phyloP scores from a whole-genome alignment of 2,113 vertebrate species.

The Nycticryphes semicollaris region DNA sequence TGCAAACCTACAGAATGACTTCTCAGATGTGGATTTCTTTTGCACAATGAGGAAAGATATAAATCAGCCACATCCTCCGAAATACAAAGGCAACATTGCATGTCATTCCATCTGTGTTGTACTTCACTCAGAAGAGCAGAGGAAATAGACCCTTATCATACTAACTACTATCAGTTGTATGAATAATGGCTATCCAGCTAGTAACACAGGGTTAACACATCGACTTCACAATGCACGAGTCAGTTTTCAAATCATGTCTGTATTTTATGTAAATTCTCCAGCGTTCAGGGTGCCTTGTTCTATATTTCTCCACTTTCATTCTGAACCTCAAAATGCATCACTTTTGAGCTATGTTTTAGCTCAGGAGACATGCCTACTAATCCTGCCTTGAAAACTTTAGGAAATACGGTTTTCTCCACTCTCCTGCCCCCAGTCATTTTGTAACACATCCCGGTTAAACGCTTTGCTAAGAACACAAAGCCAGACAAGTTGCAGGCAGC shows the following conservation, averaged over 20 bases:
- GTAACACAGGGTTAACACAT: neutral
- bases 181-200: neutral
- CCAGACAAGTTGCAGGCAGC: neutral
- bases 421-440: neutral
- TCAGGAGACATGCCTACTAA: neutral
- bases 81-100: neutral
- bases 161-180: neutral
- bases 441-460: neutral
- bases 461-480: neutral
- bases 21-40: slow-evolving; percentile 55
- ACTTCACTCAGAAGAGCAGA: neutral
- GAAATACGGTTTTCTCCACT: neutral
- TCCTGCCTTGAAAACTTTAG: neutral
- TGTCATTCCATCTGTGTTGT: neutral
- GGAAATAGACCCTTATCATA: neutral
- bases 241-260: neutral
- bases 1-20: neutral
- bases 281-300: neutral
- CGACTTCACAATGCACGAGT: neutral
- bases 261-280: neutral
- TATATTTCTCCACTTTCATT: neutral
- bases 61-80: slow-evolving; percentile 38
- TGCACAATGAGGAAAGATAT: neutral
- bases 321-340: neutral
- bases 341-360: neutral